Evolutionary conservation across 1,140 invertebrate genomes (phyloP).

Genomic region (Drosophila mauritiana): DNA sequence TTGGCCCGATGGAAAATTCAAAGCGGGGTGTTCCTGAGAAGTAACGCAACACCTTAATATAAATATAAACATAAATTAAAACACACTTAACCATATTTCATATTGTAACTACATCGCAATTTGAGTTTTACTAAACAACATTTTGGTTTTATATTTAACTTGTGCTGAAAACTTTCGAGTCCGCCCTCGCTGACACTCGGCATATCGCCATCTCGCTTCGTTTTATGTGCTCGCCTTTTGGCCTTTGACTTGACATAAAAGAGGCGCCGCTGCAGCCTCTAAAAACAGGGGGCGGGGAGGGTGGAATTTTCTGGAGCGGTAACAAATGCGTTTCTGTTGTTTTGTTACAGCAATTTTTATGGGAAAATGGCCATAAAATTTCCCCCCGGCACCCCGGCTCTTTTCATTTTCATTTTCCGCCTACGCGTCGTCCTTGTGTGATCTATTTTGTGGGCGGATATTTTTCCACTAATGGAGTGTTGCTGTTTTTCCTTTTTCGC

Average conservation of each 20-base stretch:
- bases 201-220: constrained; percentile 20
- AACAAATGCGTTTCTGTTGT: constrained; percentile 79
- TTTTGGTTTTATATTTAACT: too few relatives aligned
- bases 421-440: constrained; percentile 57
- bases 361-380: constrained; percentile 75
- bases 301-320: constrained; percentile 14
- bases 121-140: too few relatives aligned
- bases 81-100: too few relatives aligned
- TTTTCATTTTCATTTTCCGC: constrained; percentile 33
- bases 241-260: constrained; percentile 78
- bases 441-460: constrained; percentile 50
- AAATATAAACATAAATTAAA: too few relatives aligned
- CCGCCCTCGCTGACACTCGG: constrained; percentile 46
- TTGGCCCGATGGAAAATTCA: not conserved
- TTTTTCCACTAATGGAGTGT: constrained; percentile 74
- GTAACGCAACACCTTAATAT: too few relatives aligned
- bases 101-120: too few relatives aligned
- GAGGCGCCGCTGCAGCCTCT: constrained; percentile 62
- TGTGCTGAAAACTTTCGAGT: not conserved
- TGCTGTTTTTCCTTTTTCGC: constrained; percentile 36
- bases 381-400: constrained; percentile 21
- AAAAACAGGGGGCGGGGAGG: constrained; percentile 4
- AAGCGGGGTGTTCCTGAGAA: constrained; percentile 3
- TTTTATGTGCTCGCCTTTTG: constrained; percentile 75
- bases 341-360: constrained; percentile 74